These are phyloP conservation scores for Lepidocyrtinus sp. DNA, from an alignment of 2,888 invertebrate genomes.

Conservation along the genomic window DNA sequence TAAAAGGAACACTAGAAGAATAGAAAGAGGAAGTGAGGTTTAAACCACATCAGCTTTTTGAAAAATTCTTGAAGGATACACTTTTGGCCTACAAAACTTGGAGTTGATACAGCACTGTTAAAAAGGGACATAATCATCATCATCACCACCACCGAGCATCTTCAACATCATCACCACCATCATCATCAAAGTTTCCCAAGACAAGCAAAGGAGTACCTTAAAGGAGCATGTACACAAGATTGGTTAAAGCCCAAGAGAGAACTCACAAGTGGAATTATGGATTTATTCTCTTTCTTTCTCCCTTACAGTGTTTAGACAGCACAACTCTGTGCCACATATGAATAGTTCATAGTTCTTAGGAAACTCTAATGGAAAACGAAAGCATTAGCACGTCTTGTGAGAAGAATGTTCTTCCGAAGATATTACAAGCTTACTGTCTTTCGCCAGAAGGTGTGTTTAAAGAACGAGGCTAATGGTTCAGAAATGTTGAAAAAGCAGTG, in stretches of 20 bases:
- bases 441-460: slow-evolving; percentile 54
- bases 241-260: slow-evolving; percentile 51
- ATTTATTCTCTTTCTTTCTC: slow-evolving; percentile 42
- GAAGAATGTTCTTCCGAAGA: slow-evolving; percentile 10
- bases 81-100: slow-evolving; percentile 16
- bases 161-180: slow-evolving; percentile 24
- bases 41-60: slow-evolving; percentile 24
- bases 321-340: slow-evolving; percentile 36
- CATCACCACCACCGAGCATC: slow-evolving; percentile 20
- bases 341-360: slow-evolving; percentile 16
- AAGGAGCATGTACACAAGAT: slow-evolving; percentile 35
- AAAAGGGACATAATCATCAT: slow-evolving; percentile 23
- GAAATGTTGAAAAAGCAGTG: slow-evolving; percentile 26
- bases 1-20: slow-evolving; percentile 7
- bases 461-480: slow-evolving; percentile 54
- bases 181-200: slow-evolving; percentile 14
- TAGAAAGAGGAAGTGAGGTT: slow-evolving; percentile 38
- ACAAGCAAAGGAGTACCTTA: background rate
- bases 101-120: background rate
- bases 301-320: slow-evolving; percentile 16
- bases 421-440: background rate
- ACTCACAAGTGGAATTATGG: slow-evolving; percentile 60
- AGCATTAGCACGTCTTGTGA: slow-evolving; percentile 50
- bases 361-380: slow-evolving; percentile 60
- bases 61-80: slow-evolving; percentile 10